These are phyloP conservation scores for Pterocles orientalis DNA, from an alignment of 2,113 vertebrate species.

Conservation along the genomic window DNA sequence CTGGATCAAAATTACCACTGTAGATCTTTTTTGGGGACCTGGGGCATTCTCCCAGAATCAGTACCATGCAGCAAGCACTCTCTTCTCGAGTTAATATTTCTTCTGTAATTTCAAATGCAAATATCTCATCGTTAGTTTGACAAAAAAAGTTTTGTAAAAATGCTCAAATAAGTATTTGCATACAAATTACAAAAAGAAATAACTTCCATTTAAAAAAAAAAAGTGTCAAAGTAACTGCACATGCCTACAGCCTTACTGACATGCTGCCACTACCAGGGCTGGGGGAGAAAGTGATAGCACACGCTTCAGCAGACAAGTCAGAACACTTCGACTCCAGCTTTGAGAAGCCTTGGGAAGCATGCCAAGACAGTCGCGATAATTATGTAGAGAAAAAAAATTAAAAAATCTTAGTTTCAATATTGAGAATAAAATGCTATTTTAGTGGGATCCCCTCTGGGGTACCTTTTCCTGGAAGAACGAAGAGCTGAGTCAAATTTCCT, in stretches of 20 bases:
- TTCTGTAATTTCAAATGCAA: neutral
- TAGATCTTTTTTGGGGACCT: neutral
- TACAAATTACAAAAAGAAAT: neutral
- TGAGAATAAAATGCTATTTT: neutral
- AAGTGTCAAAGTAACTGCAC: neutral
- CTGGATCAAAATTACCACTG: neutral
- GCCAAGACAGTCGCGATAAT: neutral
- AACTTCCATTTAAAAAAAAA: neutral
- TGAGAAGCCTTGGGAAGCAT: neutral
- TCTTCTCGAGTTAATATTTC: neutral
- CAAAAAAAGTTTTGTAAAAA: neutral
- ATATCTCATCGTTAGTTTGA: neutral
- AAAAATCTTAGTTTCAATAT: neutral
- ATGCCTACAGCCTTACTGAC: neutral
- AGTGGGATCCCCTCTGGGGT: neutral
- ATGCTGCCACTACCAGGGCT: neutral
- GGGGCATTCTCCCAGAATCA: neutral
- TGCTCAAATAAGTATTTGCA: neutral
- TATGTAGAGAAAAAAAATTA: neutral
- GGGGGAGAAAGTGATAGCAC: neutral
- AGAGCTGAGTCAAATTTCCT: neutral
- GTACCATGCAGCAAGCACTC: neutral
- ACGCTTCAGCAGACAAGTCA: neutral
- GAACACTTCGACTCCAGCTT: neutral
- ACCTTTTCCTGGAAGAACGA: neutral